Evolutionary conservation across 64 coral and sea anemone genomes (phyloP).

Genomic region (Catalaphyllia jardinei): DNA sequence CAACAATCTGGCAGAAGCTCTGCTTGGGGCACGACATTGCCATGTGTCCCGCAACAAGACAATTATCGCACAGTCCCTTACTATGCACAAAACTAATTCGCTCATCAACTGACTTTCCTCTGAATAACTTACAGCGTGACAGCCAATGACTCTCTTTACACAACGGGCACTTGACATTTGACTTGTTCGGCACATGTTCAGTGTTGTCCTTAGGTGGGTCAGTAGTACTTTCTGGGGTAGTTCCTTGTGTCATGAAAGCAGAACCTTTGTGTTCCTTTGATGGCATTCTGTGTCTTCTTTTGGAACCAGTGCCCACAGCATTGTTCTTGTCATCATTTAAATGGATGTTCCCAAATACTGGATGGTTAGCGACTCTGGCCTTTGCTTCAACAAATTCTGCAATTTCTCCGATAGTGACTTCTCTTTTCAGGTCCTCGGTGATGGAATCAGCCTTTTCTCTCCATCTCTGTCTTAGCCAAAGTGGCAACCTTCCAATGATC

Average conservation of each 20-base stretch:
- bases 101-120: no score
- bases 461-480: not conserved
- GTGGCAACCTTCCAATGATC: not conserved
- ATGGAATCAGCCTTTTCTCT: not conserved
- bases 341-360: no score
- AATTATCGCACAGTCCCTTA: no score
- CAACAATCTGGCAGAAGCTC: no score
- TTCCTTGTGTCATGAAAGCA: not conserved
- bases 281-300: not conserved
- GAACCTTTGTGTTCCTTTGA: not conserved
- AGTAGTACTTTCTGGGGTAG: not conserved
- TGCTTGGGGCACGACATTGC: no score
- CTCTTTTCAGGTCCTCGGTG: not conserved
- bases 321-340: not conserved
- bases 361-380: no score
- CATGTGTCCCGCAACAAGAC: no score
- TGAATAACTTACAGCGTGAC: no score
- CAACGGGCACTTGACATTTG: no score
- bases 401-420: not conserved
- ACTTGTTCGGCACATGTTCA: not conserved
- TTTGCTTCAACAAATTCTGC: no score
- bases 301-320: not conserved
- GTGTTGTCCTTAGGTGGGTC: not conserved
- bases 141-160: no score
- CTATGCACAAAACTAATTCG: no score